Evolutionary conservation across 2,888 invertebrate genomes (phyloP).

Genomic region (Euspilapteryx auroguttella): DNA sequence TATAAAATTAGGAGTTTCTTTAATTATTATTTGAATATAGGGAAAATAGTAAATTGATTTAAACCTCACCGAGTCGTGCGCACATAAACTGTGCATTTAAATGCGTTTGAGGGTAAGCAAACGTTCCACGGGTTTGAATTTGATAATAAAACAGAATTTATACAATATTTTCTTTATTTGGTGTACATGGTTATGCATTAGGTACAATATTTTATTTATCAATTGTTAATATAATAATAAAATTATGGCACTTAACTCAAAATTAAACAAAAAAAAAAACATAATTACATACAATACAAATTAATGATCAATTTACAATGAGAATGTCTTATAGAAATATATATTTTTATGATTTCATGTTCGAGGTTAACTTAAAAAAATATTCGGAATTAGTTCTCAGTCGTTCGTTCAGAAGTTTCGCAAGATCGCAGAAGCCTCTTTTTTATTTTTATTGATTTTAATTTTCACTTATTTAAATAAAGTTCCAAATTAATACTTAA

Average conservation of each 20-base stretch:
- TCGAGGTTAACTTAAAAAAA: constrained; percentile 8
- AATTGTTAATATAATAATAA: constrained; percentile 58
- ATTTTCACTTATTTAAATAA: constrained; percentile 45
- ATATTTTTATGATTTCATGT: constrained; percentile 12
- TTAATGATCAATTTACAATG: constrained; percentile 14
- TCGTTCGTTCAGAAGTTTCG: constrained; percentile 52
- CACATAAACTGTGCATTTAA: too few species aligned
- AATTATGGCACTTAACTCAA: constrained; percentile 60
- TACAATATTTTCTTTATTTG: constrained; percentile 51
- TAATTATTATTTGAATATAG: too few species aligned
- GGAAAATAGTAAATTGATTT: too few species aligned
- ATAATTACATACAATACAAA: constrained; percentile 15
- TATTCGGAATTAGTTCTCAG: constrained; percentile 57
- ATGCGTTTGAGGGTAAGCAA: too few species aligned
- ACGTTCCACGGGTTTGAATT: too few species aligned
- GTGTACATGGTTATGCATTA: constrained; percentile 61
- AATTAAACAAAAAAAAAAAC: constrained; percentile 36
- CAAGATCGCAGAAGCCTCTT: constrained; percentile 34
- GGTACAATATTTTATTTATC: constrained; percentile 51
- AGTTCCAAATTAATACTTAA: constrained; percentile 38
- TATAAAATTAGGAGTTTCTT: too few species aligned
- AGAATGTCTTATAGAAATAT: constrained; percentile 34
- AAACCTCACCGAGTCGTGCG: too few species aligned
- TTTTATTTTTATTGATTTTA: constrained; percentile 23
- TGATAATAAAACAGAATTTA: constrained; percentile 21